Evolutionary conservation across 2,113 vertebrate genomes (phyloP).

Genomic region (Ariopsis seemanni): DNA sequence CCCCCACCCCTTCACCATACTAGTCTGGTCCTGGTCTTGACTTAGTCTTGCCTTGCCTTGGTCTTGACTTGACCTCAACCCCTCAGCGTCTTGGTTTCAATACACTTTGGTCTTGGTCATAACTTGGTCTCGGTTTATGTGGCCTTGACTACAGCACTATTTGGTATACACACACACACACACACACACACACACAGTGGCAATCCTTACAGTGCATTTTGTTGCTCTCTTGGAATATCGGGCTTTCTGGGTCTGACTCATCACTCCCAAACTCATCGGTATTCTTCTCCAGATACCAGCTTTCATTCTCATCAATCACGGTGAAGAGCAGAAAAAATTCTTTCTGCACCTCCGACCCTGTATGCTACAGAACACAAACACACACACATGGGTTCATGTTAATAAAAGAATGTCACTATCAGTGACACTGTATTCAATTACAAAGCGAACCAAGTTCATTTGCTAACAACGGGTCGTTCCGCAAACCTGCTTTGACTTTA

Average conservation of each 20-base stretch:
- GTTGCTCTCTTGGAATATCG: conserved; percentile 86
- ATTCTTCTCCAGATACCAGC: conserved; percentile 85
- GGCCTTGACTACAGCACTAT: no score
- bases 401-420: not conserved
- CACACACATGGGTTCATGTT: not conserved
- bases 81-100: no score
- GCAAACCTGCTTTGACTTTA: not conserved
- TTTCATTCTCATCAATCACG: conserved; percentile 91
- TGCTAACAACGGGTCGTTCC: not conserved
- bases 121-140: no score
- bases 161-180: no score
- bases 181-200: conserved; percentile 7
- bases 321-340: conserved; percentile 92
- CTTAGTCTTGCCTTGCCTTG: no score
- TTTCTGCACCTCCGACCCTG: conserved; percentile 76
- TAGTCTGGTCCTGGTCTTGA: no score
- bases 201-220: conserved; percentile 84
- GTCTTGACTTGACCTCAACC: no score
- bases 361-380: conserved; percentile 58
- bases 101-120: no score
- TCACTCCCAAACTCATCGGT: conserved; percentile 69
- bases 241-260: conserved; percentile 61
- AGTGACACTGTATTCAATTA: not conserved
- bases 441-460: not conserved
- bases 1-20: no score